A percentile compares a stretch with the other conserved stretches of the same genome.
These are phyloP conservation scores for Danio albolineatus DNA, from an alignment of 2,797 vertebrate species.

Conservation along the genomic window DNA sequence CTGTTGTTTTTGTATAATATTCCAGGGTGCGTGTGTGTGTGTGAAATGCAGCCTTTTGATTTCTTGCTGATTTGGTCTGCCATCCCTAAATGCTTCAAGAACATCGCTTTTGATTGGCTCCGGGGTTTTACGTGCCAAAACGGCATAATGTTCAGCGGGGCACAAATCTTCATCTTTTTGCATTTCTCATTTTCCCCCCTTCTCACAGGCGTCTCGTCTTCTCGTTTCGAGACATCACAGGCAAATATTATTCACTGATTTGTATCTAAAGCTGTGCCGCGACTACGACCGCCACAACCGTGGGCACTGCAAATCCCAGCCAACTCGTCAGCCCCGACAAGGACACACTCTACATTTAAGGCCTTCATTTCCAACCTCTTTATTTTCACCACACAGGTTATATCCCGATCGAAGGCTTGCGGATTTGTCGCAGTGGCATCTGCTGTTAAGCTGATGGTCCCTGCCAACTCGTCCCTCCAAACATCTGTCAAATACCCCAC, in stretches of 20 bases:
- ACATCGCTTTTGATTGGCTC: constrained; percentile 13
- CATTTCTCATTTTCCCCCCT: constrained; percentile 24
- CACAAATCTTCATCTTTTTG: constrained; percentile 25
- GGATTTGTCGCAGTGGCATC: constrained; percentile 19
- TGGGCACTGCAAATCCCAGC: constrained; percentile 7
- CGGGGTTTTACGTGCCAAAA: neutral
- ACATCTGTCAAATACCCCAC: constrained; percentile 48
- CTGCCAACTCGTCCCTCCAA: constrained; percentile 28
- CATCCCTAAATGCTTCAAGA: constrained; percentile 13
- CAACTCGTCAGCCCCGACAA: constrained; percentile 5
- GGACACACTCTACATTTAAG: constrained; percentile 8
- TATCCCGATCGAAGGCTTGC: constrained; percentile 8
- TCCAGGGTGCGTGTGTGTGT: neutral
- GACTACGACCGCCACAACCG: neutral
- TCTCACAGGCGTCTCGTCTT: constrained; percentile 17
- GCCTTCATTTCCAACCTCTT: constrained; percentile 28
- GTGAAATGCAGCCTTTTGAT: constrained; percentile 17
- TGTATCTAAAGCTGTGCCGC: neutral
- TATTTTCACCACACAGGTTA: neutral
- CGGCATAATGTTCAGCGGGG: constrained; percentile 20
- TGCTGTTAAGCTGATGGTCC: constrained; percentile 37
- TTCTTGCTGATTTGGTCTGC: constrained; percentile 7
- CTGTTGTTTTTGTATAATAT: constrained; percentile 11
- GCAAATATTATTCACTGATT: constrained; percentile 27
- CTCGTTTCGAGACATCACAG: constrained; percentile 20